Conservation (phyloP, 2,888 invertebrate genomes). For the Athalia circularis region DNA sequence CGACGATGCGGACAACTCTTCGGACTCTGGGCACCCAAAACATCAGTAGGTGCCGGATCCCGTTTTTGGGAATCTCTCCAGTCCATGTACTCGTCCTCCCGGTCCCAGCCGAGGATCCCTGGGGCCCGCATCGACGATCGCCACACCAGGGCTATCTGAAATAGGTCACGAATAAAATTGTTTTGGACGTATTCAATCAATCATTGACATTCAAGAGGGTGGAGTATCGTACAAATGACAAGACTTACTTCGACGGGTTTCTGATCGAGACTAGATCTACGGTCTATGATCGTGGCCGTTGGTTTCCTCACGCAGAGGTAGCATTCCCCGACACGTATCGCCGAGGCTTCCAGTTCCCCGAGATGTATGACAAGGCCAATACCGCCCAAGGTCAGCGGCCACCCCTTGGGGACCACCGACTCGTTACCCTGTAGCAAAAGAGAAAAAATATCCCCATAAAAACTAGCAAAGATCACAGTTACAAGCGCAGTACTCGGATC, state of each 20-base stretch:
- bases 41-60: constrained; percentile 54
- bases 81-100: constrained; percentile 73
- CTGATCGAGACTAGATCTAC: constrained; percentile 14
- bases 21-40: constrained; percentile 45
- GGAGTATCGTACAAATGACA: too few species aligned
- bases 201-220: too few species aligned
- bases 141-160: constrained; percentile 72
- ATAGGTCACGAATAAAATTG: constrained; percentile 2
- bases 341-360: constrained; percentile 79
- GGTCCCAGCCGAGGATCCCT: constrained; percentile 72
- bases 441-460: not conserved
- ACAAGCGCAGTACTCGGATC: constrained; percentile 2
- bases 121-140: constrained; percentile 73
- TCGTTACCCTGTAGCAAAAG: constrained; percentile 76
- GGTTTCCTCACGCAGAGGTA: constrained; percentile 78
- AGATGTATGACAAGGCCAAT: constrained; percentile 80
- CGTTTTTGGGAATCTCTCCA: constrained; percentile 66
- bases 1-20: constrained; percentile 40
- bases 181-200: not conserved
- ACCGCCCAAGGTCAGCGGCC: constrained; percentile 80
- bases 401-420: constrained; percentile 78
- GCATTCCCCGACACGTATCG: constrained; percentile 79
- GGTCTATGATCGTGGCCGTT: constrained; percentile 54
- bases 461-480: not conserved
- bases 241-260: constrained; percentile 38